A percentile compares a stretch with the other conserved stretches of the same genome.
Evolutionary conservation across 2,888 invertebrate species (phyloP).

Genomic region (Drosophila paramelanica): DNA sequence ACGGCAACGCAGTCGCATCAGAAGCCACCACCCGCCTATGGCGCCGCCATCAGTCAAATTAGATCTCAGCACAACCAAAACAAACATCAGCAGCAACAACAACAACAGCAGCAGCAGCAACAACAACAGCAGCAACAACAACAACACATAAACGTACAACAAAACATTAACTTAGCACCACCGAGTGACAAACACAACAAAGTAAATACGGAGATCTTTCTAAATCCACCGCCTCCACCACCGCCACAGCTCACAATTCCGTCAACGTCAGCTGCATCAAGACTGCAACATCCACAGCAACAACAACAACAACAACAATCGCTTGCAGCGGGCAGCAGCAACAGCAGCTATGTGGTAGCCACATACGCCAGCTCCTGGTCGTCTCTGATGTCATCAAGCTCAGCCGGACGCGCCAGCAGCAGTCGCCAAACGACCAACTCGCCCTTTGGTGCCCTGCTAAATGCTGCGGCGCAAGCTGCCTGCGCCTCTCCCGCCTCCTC

Average conservation of each 20-base stretch:
- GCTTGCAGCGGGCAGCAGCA: constrained; percentile 22
- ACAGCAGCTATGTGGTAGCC: constrained; percentile 11
- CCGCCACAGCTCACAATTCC: constrained; percentile 43
- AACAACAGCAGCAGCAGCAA: constrained; percentile 46
- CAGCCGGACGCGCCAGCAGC: constrained; percentile 20
- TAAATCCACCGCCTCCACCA: constrained; percentile 72
- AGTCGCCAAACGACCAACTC: constrained; percentile 75
- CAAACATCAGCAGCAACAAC: constrained; percentile 72
- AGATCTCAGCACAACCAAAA: constrained; percentile 85
- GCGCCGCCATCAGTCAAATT: constrained; percentile 85
- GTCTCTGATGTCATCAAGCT: constrained; percentile 16
- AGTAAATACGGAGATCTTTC: constrained; percentile 62
- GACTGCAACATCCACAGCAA: constrained; percentile 44
- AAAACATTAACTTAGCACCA: constrained; percentile 59
- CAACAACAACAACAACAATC: constrained; percentile 41
- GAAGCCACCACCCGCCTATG: constrained; percentile 85
- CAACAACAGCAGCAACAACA: constrained; percentile 41
- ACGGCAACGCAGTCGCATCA: constrained; percentile 76
- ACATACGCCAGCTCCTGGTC: constrained; percentile 33
- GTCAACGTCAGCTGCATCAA: constrained; percentile 30
- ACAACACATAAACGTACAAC: constrained; percentile 58
- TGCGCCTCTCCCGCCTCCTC: constrained; percentile 76
- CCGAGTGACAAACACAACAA: constrained; percentile 66
- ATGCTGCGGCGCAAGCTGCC: constrained; percentile 67
- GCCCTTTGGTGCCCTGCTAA: constrained; percentile 77